Evolutionary conservation across 2,888 invertebrate species (phyloP), one percentile per base, ranked within the genome.

Genomic region (Lacanobia oleracea): DNA sequence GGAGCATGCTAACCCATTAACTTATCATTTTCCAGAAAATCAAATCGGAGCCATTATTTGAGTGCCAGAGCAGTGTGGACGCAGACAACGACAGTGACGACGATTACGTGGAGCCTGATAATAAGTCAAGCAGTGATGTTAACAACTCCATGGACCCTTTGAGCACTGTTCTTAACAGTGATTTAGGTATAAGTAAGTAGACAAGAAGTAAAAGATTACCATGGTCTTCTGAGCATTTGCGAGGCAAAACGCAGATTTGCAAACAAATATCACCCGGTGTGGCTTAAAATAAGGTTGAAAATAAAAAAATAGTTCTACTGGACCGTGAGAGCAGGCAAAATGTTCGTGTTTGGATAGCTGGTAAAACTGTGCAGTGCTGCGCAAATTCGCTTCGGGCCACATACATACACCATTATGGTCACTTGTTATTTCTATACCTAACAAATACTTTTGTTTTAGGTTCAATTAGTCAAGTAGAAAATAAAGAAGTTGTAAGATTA

Each of bases 401-500:
- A 40, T 54, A 27, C 2, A 54, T 16, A 1, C 21, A 14, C 7
- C 27, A 16, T 16, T 27, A 10, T 23, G 8, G 27, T 54, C 16
- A 16, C 27, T 27, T 54, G 27, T 33, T 27, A 54, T 16, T 54
- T 14, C 1, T 0, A 8, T 48, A 43, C 8, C 3, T 27, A 54
- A 51, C 14, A 23, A 43, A 48, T 33, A 40, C 3, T 59, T 50
- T 0, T 50, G 45, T 91, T 92, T 67, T 88, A 94, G 94, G 89
- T 75, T 87, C 89, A 53, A 81, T 88, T 45, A 87, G 77, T 78
- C 79, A 83, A 63, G 66, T 85, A 43, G 91, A 93, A 74, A 91
- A 90, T 75, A 92, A 91, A 78, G 93, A 94, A 79, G 81, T 91
- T 3, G 87, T 88, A 0, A 93, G 90, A 80, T 88, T 95, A 87